Evolutionary conservation across 35 echinoderm and acorn worm species (phyloP), one percentile per base, ranked within the genome.

Genomic region (Lytechinus pictus): DNA sequence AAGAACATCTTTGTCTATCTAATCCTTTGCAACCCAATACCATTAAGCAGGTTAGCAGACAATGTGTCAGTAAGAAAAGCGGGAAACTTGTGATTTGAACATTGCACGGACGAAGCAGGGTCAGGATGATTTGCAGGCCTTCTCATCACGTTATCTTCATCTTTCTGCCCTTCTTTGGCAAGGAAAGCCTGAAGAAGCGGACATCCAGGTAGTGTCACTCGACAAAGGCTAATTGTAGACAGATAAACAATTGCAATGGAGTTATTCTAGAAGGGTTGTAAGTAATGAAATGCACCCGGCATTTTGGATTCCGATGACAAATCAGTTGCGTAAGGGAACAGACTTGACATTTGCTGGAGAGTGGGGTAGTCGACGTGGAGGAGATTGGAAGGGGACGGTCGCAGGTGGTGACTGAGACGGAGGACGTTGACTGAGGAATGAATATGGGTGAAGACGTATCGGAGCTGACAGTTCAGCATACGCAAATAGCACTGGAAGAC

Each of bases 371-470:
- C 66, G 66, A 24, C 66, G 19, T 79, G 16, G 66, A 79, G 66
- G 66, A 79, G 66, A 79, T 79, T 79, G 66, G 8, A 79, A 79
- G 66, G 66, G 66, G 66, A 24, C 12, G 66, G 66, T 79, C 66
- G 4, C 66, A 79, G 66, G 66, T 79, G 66, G 19, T 79, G 66
- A 79, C 66, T 16, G 66, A 79, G 66, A 79, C 4, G 66, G 66
- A 79, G 66, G 66, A 79, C 66, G 66, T 79, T 79, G 66, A 79
- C 66, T 79, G 66, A 79, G 66, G 66, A 79, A 79, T 24, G 66
- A 79, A 79, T 79, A 16, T 79, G 66, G 66, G 66, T 79, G 66
- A 79, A 79, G 66, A 79, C 66, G 66, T 79, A 79, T 79, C 66
- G 8, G 66, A 79, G 66, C 66, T 79, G 66, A 79, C 66, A 79